Evolutionary conservation across 2,888 invertebrate genomes (phyloP).

Genomic region (Antheraea assamensis): DNA sequence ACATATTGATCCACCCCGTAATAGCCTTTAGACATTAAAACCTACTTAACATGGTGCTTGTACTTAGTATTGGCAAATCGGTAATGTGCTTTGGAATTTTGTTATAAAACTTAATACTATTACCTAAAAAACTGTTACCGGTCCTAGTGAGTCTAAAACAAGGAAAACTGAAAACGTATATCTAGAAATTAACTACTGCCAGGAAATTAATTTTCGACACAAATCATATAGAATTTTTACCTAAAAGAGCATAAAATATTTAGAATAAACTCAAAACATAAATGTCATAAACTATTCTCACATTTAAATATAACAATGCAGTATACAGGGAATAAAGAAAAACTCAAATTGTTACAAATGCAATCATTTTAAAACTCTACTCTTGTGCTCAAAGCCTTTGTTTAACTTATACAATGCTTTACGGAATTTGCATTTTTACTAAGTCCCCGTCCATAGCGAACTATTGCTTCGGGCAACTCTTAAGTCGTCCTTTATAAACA

Average conservation of each 20-base stretch:
- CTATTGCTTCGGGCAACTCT: slow-evolving; percentile 2
- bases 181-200: background rate
- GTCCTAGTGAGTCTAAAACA: no score
- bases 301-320: background rate
- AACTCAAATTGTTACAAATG: slow-evolving; percentile 19
- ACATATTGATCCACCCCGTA: no score
- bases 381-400: slow-evolving; percentile 44
- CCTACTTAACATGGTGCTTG: no score
- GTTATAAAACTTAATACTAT: no score
- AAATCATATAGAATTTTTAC: background rate
- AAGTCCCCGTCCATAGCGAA: slow-evolving; percentile 17
- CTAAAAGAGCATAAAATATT: background rate
- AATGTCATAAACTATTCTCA: slow-evolving; percentile 2
- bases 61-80: no score
- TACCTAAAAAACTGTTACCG: no score
- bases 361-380: slow-evolving; percentile 27
- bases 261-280: background rate
- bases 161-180: background rate
- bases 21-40: no score
- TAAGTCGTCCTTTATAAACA: slow-evolving; percentile 6
- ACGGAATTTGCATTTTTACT: slow-evolving; percentile 26
- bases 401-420: slow-evolving; percentile 35
- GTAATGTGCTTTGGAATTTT: no score
- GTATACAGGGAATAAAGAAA: background rate
- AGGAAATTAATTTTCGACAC: background rate